Base-by-base conservation (phyloP, 2,113 vertebrate genomes). In the Meleagris gallopavo region DNA sequence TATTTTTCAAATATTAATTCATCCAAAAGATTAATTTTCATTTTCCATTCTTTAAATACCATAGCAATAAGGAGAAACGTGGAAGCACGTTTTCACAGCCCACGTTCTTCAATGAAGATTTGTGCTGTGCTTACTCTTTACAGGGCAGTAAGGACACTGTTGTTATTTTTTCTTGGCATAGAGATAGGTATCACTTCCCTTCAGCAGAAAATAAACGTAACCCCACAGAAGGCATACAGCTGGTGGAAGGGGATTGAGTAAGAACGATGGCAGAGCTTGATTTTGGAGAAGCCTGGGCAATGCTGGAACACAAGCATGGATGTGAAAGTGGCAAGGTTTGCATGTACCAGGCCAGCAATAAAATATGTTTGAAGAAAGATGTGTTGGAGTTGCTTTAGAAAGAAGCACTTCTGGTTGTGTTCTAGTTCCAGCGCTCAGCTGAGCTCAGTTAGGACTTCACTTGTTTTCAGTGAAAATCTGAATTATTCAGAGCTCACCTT, bases 11-110 rank as follows among this genome's bases (percentile, higher is more conserved):
- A 95, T 67, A 29, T 38, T 93, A 94, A 97, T 93, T 83, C 11
- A 88, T 94, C 94, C 24, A 90, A 95, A 95, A 58, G 7, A 75
- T 55, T 72, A 54, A 85, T 95, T 97, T 97, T 95, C 82, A 94
- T 86, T 97, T 96, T 90, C 69, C 91, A 25, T 40, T 76, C 45
- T 92, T 95, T 61, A 90, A 55, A 50, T 71, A 73, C 41, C n/a
- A 85, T 54, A 90, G 41, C 43, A 79, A 45, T 73, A 79, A 84
- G 90, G 93, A 50, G n/a, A 76, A 71, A 52, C 57, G 50, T 12
- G 6, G 57, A 81, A 73, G 66, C 25, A 12, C 5, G n/a, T 45
- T 32, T 76, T 71, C 70, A 54, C 65, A 88, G 43, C 12, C 30
- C 22, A 9, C 29, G n/a, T 7, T 61, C 32, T 66, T 57, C 54